These are phyloP conservation scores for Alloscopus bannaensis DNA, from an alignment of 2,888 invertebrate genomes.

Conservation along the genomic window DNA sequence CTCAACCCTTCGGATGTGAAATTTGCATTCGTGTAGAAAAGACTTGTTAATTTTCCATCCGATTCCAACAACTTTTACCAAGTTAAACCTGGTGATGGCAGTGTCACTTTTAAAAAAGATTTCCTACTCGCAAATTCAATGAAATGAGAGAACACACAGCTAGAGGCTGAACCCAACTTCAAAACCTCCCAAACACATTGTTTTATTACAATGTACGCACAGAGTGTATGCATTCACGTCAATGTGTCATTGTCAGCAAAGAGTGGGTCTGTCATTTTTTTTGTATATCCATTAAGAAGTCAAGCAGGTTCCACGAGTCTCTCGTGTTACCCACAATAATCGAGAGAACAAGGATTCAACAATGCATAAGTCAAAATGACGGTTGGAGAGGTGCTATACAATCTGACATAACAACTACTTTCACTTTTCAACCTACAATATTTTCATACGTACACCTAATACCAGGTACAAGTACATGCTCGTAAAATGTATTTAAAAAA, in stretches of 20 bases:
- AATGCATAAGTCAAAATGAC: no score
- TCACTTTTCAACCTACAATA: not conserved
- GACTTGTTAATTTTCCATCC: no score
- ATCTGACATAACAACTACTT: not conserved
- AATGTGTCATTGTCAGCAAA: constrained; percentile 45
- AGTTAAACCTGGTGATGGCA: no score
- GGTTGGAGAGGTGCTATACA: not conserved
- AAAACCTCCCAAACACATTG: constrained; percentile 23
- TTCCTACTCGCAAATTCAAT: constrained; percentile 1
- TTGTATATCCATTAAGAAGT: constrained; percentile 19
- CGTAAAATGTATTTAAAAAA: no score
- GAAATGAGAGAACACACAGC: constrained; percentile 44
- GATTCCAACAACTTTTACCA: no score
- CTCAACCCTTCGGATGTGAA: no score
- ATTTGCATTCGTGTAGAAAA: no score
- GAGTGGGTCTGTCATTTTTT: constrained; percentile 33
- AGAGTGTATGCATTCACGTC: no score
- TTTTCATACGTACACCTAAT: no score
- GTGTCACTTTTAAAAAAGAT: not conserved
- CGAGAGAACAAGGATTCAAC: constrained; percentile 6
- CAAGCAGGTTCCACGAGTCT: constrained; percentile 3
- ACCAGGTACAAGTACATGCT: no score
- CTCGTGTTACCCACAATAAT: no score
- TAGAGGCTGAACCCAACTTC: constrained; percentile 11
- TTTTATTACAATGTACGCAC: not conserved